phyloP scores from a whole-genome alignment of 2,113 vertebrate species.

The Nothobranchius furzeri region DNA sequence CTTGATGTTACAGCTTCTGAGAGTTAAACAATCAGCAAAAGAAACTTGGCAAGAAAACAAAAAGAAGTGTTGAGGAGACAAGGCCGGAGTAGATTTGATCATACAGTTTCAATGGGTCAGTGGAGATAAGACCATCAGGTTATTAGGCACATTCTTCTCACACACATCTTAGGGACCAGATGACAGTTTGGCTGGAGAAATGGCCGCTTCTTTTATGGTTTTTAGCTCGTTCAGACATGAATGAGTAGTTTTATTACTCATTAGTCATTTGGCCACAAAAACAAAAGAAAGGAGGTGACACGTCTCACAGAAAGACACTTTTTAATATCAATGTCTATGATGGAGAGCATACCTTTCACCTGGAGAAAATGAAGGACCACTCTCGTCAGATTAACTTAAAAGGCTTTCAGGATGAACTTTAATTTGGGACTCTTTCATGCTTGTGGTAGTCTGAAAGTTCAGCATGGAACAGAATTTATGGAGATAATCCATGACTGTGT shows the following conservation, averaged over 20 bases:
- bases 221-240: conserved; percentile 5
- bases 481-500: conserved; percentile 1
- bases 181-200: not conserved
- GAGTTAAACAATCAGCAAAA: conserved; percentile 7
- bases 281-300: not conserved
- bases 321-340: conserved; percentile 3
- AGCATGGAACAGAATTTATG: too few relatives aligned
- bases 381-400: conserved; percentile 20
- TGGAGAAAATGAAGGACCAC: not conserved
- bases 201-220: not conserved
- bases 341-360: conserved; percentile 21
- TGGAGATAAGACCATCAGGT: conserved; percentile 53
- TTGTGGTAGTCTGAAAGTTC: conserved; percentile 1
- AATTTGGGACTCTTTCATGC: conserved; percentile 20
- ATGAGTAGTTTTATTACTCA: not conserved
- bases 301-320: not conserved
- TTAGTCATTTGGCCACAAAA: not conserved
- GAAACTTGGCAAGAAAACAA: conserved; percentile 28
- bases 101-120: conserved; percentile 43
- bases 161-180: conserved; percentile 9
- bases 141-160: conserved; percentile 37
- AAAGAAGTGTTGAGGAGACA: too few relatives aligned
- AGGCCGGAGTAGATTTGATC: conserved; percentile 26
- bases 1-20: conserved; percentile 19
- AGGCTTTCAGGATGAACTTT: conserved; percentile 14